A percentile compares a stretch with the other conserved stretches of the same genome.
phyloP scores from a whole-genome alignment of 2,797 vertebrate species.

The Lepidocolaptes lacrymiger region DNA sequence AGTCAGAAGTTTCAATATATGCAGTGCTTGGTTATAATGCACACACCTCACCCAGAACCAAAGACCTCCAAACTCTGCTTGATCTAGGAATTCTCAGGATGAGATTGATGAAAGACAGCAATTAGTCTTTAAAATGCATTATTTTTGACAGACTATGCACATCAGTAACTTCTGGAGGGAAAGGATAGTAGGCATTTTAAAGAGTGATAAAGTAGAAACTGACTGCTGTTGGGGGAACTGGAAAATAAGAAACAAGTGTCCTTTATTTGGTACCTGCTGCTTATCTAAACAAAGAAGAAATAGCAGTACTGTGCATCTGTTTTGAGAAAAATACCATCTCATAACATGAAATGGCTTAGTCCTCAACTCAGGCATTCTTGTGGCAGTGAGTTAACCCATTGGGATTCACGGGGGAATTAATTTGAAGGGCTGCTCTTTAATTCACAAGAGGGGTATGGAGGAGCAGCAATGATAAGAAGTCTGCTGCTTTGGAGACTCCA shows the following conservation, averaged over 20 bases:
- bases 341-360: conserved; percentile 16
- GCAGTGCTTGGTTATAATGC: background rate
- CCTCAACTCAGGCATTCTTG: conserved; percentile 20
- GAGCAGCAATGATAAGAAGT: background rate
- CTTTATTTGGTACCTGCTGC: conserved; percentile 43
- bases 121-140: background rate
- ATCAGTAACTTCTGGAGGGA: conserved; percentile 6
- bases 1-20: background rate
- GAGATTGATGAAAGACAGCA: background rate
- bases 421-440: background rate
- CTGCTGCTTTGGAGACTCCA: background rate
- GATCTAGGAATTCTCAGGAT: conserved; percentile 4
- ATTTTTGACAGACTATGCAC: background rate
- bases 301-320: background rate
- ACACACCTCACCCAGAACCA: background rate
- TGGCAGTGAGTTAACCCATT: background rate
- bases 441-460: background rate
- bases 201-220: background rate
- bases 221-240: background rate
- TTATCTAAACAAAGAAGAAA: conserved; percentile 23
- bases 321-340: conserved; percentile 28
- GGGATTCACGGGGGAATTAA: background rate
- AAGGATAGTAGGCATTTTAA: background rate
- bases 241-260: background rate
- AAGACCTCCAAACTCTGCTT: background rate